These are phyloP conservation scores for Lepidurus apus DNA, from an alignment of 1,140 invertebrate genomes.

Conservation along the genomic window DNA sequence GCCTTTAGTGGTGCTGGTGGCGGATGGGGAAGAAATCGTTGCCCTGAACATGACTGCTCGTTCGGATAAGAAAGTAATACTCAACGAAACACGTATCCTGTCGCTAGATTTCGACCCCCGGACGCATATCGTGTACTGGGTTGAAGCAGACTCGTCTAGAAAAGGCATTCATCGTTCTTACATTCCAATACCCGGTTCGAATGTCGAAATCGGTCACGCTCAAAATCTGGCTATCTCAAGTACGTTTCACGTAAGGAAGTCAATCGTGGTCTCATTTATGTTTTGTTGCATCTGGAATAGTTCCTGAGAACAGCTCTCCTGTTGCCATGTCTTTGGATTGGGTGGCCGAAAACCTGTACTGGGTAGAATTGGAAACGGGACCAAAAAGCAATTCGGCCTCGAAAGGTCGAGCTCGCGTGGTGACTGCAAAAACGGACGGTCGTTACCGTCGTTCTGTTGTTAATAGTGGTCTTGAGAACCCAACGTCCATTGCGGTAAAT, in stretches of 20 bases:
- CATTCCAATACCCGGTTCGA: conserved; percentile 61
- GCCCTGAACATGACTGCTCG: conserved; percentile 38
- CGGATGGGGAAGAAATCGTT: conserved; percentile 42
- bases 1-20: conserved; percentile 29
- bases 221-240: conserved; percentile 69
- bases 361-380: conserved; percentile 72
- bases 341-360: conserved; percentile 87
- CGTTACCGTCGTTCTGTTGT: conserved; percentile 73
- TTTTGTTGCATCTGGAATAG: background rate
- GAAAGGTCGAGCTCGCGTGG: conserved; percentile 57
- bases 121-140: conserved; percentile 83
- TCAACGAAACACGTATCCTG: conserved; percentile 75
- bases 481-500: conserved; percentile 80
- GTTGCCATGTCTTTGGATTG: conserved; percentile 84
- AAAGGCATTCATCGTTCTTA: conserved; percentile 85
- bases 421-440: conserved; percentile 83
- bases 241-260: too few species aligned
- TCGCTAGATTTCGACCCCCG: conserved; percentile 78
- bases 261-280: too few species aligned
- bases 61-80: conserved; percentile 59
- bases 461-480: conserved; percentile 61
- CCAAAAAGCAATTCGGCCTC: conserved; percentile 52
- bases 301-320: conserved; percentile 63
- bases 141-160: conserved; percentile 83
- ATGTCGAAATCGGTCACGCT: conserved; percentile 68